Evolutionary conservation across 2,888 invertebrate species (phyloP).

Genomic region (Drosophila infuscata): DNA sequence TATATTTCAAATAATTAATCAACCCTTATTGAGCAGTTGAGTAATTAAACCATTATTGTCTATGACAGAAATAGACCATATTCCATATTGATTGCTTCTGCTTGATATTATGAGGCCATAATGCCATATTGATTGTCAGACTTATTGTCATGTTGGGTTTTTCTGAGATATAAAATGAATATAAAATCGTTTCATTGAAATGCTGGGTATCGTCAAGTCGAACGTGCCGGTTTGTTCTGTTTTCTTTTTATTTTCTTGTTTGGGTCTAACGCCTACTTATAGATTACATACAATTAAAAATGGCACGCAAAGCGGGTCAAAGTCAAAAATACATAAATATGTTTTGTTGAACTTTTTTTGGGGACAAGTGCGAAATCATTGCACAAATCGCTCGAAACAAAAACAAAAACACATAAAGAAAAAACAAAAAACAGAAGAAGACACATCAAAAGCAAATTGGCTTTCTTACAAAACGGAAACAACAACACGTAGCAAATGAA

Average conservation of each 20-base stretch:
- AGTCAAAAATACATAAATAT: conserved; percentile 60
- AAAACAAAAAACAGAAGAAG: background rate
- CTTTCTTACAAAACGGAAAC: conserved; percentile 77
- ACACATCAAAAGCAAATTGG: conserved; percentile 59
- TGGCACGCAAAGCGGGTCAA: conserved; percentile 70
- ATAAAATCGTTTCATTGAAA: background rate
- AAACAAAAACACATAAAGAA: conserved; percentile 7
- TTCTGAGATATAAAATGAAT: background rate
- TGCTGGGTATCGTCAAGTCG: background rate
- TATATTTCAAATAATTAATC: conserved; percentile 10
- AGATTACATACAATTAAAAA: conserved; percentile 52
- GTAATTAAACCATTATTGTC: conserved; percentile 13
- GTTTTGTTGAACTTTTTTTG: conserved; percentile 35
- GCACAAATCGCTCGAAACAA: conserved; percentile 50
- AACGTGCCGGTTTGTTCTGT: background rate
- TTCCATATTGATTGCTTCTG: background rate
- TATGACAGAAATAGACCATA: conserved; percentile 4
- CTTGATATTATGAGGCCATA: background rate
- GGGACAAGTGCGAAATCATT: conserved; percentile 59
- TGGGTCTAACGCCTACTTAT: conserved; percentile 43
- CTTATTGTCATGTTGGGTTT: background rate
- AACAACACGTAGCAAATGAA: conserved; percentile 71
- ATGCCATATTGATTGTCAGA: background rate
- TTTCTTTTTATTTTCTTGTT: background rate
- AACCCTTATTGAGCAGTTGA: conserved; percentile 4